A percentile compares a stretch with the other conserved stretches of the same genome.
phyloP scores from a whole-genome alignment of 2,797 vertebrate species.

The Nothura maculosa region DNA sequence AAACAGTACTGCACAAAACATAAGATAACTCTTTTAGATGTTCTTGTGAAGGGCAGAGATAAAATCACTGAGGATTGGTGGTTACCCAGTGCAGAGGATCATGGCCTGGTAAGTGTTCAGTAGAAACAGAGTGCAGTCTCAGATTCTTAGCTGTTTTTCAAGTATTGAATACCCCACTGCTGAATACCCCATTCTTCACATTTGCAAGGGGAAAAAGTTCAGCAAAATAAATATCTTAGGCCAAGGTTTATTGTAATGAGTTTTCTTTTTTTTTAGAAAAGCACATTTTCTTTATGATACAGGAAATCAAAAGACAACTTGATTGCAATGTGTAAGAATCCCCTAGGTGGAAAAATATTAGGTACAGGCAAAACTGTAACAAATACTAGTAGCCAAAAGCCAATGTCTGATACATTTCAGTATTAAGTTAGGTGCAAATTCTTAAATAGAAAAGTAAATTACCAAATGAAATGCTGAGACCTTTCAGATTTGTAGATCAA shows the following conservation, averaged over 20 bases:
- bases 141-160: not conserved
- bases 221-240: not conserved
- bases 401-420: not conserved
- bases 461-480: not conserved
- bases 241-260: not conserved
- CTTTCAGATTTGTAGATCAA: not conserved
- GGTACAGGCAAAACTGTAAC: not conserved
- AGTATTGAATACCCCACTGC: not conserved
- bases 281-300: not conserved
- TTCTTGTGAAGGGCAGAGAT: not conserved
- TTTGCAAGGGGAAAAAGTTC: not conserved
- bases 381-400: not conserved
- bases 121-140: not conserved
- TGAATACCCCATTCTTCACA: not conserved
- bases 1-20: not conserved
- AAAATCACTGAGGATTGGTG: not conserved
- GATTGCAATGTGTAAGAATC: not conserved
- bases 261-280: not conserved
- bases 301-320: not conserved
- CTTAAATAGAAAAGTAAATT: not conserved
- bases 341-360: not conserved
- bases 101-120: not conserved
- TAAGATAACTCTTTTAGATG: not conserved
- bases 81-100: rapidly evolving
- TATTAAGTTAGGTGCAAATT: not conserved